A percentile compares a stretch with the other conserved stretches of the same genome.
These are phyloP conservation scores for Pachyramphus minor DNA, from an alignment of 2,113 vertebrate genomes.

Conservation along the genomic window DNA sequence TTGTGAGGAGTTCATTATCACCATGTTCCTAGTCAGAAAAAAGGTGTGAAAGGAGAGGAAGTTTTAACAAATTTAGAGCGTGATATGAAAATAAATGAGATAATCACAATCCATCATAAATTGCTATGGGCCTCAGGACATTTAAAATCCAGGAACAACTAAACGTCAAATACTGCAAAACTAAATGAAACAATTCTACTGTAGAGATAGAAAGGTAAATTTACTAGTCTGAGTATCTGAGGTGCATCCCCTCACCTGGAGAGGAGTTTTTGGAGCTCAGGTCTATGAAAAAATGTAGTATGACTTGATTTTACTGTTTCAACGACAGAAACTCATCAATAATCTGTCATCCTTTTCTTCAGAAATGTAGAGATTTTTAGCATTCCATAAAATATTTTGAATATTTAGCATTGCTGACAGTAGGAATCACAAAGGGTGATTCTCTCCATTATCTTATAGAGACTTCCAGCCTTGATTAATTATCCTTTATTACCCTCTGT, in stretches of 20 bases:
- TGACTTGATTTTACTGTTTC: neutral
- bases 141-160: neutral
- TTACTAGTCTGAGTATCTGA: neutral
- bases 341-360: neutral
- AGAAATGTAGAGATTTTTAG: neutral
- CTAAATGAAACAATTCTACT: neutral
- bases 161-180: neutral
- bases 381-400: neutral
- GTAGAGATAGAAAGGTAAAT: neutral
- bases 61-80: neutral
- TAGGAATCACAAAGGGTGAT: neutral
- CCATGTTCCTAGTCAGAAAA: neutral
- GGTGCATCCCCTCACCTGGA: neutral
- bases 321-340: neutral
- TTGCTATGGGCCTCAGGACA: neutral
- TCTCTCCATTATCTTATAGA: neutral
- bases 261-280: neutral
- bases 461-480: neutral
- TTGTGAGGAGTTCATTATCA: slow-evolving; percentile 48
- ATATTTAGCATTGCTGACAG: neutral
- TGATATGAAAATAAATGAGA: slow-evolving; percentile 18
- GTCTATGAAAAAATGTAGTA: neutral
- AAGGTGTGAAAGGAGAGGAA: slow-evolving; percentile 33
- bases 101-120: neutral
- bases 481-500: neutral